Base-by-base conservation (phyloP, 2,888 invertebrate genomes). In the Chloroclysta siterata region DNA sequence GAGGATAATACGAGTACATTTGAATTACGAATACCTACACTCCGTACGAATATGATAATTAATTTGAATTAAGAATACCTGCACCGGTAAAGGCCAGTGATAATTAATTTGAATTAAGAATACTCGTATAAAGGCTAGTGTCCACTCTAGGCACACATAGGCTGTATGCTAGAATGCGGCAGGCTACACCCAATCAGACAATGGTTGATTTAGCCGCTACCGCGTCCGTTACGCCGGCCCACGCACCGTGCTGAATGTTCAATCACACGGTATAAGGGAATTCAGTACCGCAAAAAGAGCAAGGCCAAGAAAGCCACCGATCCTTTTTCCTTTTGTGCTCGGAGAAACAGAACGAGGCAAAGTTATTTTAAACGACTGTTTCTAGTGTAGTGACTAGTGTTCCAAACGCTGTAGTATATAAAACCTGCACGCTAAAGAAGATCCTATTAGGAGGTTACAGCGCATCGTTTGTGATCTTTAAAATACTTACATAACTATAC, bases 141-240 rank as follows among this genome's bases (percentile, higher is more conserved):
- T 55, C 67, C 63, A 64, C 65, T 67, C 55, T 59, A 64, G 54
- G 56, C 65, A 59, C 72, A 39, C 72, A 75, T 72, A 74, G 65
- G 66, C 55, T 58, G 54, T 52, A 51, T 5, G 14, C 54, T 69
- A 77, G 87, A 87, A 85, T 84, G 87, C 84, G 83, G 83, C 83
- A 77, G 78, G 85, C 81, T 85, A 84, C 84, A 85, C 83, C 87
- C 88, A 88, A 89, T 89, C 89, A 87, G 87, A 89, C 89, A 89
- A 89, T 89, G 82, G 82, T 84, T 88, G 89, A 88, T 88, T 87
- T 88, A 88, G 81, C 85, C 72, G 82, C 87, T 85, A 85, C 88
- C 71, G 83, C 78, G 81, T 85, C 86, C 83, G 88, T 88, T 88
- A 88, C 89, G 88, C 88, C 86, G 78, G 77, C 89, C 89, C 84